Base-by-base conservation (phyloP, 2,797 vertebrate genomes). In the Lithobates sylvaticus region DNA sequence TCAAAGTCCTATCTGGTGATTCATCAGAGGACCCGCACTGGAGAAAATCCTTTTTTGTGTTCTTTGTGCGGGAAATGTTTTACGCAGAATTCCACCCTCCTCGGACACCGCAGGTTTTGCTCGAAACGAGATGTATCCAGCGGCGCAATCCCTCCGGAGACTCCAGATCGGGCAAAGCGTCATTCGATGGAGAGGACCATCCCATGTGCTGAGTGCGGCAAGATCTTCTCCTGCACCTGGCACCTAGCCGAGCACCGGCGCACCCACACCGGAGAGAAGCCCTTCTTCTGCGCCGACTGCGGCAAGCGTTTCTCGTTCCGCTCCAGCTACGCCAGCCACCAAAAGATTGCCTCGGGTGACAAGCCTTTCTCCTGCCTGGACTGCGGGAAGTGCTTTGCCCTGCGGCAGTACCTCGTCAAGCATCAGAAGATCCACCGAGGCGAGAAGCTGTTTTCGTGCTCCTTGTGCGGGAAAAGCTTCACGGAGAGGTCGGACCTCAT, bases 361-460 rank as follows among this genome's bases (percentile, higher is more conserved):
- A 72, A 42, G 23, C 70, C 70, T 12, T 72, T 39, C 34, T 39
- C 34, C 70, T 72, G 70, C 10, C 18, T 8, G 10, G 23, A 42
- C 18, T 72, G 70, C 10, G 36, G 70, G 5, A 72, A n/a, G 70
- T 72, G 70, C 34, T 72, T 72, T 26, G n/a, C 36, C 8, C 23
- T 10, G 21, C 15, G 21, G 2, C 34, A 32, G 9, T 32, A 32
- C 12, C 21, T 72, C 10, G 36, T 39, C 18, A 21, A 72, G 10
- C 79, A 81, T 29, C 44, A 81, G 79, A 50, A 70, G 44, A 71
- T 71, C 9, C 79, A 81, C 42, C 58, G 47, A 16, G 47, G 47
- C 1, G 47, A 70, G 32, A 29, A 29, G 4, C 69, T n/a, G 8
- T 58, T 71, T 39, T 34, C 9, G 15, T 81, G 79, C 23, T 27